phyloP scores from a whole-genome alignment of 2,113 vertebrate species.

The Gorilla gorilla region DNA sequence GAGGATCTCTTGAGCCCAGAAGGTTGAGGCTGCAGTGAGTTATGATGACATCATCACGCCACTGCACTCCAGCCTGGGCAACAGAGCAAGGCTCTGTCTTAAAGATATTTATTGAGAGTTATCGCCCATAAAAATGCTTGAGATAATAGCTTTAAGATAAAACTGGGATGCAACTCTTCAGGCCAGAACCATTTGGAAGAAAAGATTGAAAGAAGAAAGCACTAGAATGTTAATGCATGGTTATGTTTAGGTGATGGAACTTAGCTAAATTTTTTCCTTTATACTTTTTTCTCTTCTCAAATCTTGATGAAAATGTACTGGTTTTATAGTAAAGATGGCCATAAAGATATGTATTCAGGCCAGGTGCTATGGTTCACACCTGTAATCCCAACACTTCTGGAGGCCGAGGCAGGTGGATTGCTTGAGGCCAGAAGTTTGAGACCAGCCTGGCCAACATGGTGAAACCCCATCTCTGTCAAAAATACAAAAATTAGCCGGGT shows the following conservation, averaged over 20 bases:
- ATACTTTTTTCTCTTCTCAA: neutral
- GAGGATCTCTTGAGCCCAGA: too few relatives aligned
- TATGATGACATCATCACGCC: too few relatives aligned
- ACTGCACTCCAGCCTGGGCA: too few relatives aligned
- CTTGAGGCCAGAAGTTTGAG: neutral
- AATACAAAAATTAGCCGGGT: neutral
- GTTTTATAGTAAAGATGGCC: neutral
- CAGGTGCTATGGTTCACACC: neutral
- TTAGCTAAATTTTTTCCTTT: neutral
- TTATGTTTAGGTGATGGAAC: fast-evolving
- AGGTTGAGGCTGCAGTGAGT: too few relatives aligned
- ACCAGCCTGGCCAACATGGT: neutral
- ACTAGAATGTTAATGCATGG: fast-evolving
- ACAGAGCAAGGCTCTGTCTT: neutral
- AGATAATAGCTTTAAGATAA: neutral
- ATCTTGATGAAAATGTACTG: fast-evolving
- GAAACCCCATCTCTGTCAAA: neutral
- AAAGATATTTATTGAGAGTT: neutral
- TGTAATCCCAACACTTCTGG: neutral
- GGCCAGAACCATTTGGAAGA: neutral
- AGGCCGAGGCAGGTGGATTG: neutral
- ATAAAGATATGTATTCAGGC: fast-evolving
- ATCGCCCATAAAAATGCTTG: neutral
- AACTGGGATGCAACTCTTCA: neutral
- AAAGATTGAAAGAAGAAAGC: neutral